A percentile compares a stretch with the other conserved stretches of the same genome.
These are phyloP conservation scores for Lycaena phlaeas DNA, from an alignment of 2,888 invertebrate genomes.

Conservation along the genomic window DNA sequence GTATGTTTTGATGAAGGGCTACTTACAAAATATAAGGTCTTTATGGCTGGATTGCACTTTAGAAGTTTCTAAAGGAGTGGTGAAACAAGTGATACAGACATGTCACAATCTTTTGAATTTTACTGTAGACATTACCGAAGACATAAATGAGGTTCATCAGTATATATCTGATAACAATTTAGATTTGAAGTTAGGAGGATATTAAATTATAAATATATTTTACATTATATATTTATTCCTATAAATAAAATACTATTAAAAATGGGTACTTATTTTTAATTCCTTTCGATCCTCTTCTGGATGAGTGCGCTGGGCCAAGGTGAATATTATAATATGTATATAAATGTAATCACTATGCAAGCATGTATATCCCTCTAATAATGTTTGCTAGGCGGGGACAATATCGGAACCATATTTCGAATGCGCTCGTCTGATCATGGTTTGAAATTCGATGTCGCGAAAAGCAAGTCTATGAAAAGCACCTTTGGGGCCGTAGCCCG, in stretches of 20 bases:
- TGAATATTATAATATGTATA: no score
- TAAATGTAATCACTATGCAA: no score
- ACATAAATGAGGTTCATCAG: constrained; percentile 43
- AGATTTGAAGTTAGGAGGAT: constrained; percentile 56
- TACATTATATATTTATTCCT: constrained; percentile 15
- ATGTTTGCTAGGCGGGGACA: no score
- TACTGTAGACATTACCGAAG: constrained; percentile 48
- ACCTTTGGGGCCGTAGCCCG: no score
- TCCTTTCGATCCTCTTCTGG: no score
- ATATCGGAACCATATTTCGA: no score
- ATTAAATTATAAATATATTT: constrained; percentile 33
- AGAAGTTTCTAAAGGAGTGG: constrained; percentile 48
- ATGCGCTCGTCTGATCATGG: no score
- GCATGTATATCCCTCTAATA: no score
- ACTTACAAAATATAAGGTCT: constrained; percentile 41
- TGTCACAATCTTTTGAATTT: constrained; percentile 49
- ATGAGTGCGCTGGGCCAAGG: no score
- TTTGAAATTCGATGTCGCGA: no score
- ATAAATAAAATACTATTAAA: neutral
- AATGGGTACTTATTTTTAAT: neutral
- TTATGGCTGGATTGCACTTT: constrained; percentile 65
- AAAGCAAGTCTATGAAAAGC: no score
- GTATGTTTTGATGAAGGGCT: constrained; percentile 44
- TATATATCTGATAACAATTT: constrained; percentile 56
- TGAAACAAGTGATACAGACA: constrained; percentile 44